Conservation (phyloP, 2,888 invertebrate genomes). For the Acanthacorydalis orientalis region DNA sequence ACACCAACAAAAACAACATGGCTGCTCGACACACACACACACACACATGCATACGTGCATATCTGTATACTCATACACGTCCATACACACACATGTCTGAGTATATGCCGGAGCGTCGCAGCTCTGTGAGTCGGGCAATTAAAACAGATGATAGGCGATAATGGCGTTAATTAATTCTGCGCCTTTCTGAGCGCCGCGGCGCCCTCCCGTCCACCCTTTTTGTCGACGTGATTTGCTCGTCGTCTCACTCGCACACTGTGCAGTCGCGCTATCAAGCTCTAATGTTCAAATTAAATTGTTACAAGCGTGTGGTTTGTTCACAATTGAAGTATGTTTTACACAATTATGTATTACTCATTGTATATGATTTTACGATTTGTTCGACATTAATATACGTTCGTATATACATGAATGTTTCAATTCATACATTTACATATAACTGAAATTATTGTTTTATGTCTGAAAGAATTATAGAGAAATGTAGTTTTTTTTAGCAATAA, state of each 20-base stretch:
- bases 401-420: no score
- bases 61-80: no score
- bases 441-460: no score
- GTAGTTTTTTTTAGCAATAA: no score
- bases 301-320: constrained; percentile 17
- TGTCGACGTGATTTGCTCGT: constrained; percentile 17
- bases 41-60: background rate
- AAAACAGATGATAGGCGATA: constrained; percentile 34
- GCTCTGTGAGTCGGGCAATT: constrained; percentile 22
- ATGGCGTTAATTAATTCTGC: constrained; percentile 32
- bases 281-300: constrained; percentile 33
- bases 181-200: constrained; percentile 22
- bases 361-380: no score
- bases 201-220: background rate
- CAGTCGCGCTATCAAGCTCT: constrained; percentile 20
- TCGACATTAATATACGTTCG: no score
- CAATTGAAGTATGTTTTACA: background rate
- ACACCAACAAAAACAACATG: constrained; percentile 28
- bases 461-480: no score
- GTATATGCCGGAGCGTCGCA: background rate
- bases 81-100: constrained; percentile 16
- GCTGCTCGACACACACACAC: constrained; percentile 13
- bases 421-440: no score
- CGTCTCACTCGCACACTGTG: background rate
- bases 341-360: no score